These are phyloP conservation scores for Timandra comae DNA, from an alignment of 2,888 invertebrate species.

Conservation along the genomic window DNA sequence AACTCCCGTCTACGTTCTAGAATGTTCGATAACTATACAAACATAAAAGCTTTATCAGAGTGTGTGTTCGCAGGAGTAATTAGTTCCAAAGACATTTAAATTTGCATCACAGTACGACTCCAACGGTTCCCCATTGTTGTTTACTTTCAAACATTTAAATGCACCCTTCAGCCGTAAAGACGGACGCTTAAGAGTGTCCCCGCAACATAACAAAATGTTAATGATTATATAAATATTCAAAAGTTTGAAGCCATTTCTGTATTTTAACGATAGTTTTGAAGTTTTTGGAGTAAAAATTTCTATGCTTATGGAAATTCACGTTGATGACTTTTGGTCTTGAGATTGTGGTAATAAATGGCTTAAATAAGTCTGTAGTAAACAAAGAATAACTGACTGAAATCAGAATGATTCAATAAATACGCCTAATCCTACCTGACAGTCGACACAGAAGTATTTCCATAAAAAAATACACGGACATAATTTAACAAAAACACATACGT, in stretches of 20 bases:
- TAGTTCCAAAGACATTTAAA: conserved; percentile 54
- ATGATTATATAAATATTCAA: conserved; percentile 49
- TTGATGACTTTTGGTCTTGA: background rate
- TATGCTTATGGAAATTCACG: background rate
- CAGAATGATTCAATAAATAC: too few relatives aligned
- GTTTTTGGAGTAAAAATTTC: background rate
- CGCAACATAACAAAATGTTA: conserved; percentile 23
- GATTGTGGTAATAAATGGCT: too few relatives aligned
- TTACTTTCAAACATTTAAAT: conserved; percentile 36
- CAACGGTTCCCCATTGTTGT: conserved; percentile 21
- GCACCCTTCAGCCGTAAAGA: conserved; percentile 53
- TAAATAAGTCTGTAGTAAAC: too few relatives aligned
- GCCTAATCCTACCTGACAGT: too few relatives aligned
- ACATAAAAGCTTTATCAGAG: conserved; percentile 50
- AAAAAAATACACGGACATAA: too few relatives aligned
- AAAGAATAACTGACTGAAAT: too few relatives aligned
- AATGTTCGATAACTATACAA: conserved; percentile 52
- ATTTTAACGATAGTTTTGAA: conserved; percentile 19
- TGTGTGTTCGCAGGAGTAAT: conserved; percentile 51
- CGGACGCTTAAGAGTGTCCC: conserved; percentile 27
- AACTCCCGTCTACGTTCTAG: conserved; percentile 35
- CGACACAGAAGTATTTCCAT: too few relatives aligned
- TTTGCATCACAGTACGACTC: conserved; percentile 56
- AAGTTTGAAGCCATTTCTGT: conserved; percentile 16
- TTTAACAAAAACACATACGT: too few relatives aligned